phyloP scores from a whole-genome alignment of 2,113 vertebrate genomes.

The Lynx canadensis region DNA sequence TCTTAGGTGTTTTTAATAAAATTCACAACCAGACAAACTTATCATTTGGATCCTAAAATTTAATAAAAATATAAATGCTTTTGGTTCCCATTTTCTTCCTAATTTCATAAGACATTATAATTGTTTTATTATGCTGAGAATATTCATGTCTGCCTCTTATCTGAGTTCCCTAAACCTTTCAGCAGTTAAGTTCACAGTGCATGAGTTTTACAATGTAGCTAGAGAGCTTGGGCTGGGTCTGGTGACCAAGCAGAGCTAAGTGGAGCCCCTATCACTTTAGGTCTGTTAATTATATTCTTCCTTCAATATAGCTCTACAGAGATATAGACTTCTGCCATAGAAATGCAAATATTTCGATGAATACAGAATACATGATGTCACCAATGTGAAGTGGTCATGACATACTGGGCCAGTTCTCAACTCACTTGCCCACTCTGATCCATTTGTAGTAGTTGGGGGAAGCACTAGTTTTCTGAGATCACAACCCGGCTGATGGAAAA shows the following conservation, averaged over 20 bases:
- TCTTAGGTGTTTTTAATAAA: background rate
- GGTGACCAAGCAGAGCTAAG: background rate
- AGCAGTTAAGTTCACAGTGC: background rate
- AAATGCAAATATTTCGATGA: background rate
- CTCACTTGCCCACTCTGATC: background rate
- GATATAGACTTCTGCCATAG: background rate
- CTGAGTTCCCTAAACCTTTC: background rate
- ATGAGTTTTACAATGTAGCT: background rate
- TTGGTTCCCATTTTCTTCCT: conserved; percentile 32
- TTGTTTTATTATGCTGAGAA: background rate
- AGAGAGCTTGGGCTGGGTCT: background rate
- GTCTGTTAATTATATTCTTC: background rate
- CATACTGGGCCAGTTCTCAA: background rate
- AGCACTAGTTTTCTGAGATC: background rate
- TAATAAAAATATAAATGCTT: conserved; percentile 30
- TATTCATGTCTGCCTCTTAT: background rate
- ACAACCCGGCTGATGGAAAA: background rate
- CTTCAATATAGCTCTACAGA: background rate
- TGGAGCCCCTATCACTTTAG: background rate
- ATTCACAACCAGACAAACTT: background rate
- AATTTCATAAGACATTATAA: background rate
- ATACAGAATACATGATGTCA: background rate
- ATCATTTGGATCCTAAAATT: background rate
- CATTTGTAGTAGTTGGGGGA: background rate
- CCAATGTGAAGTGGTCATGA: background rate